A percentile compares a stretch with the other conserved stretches of the same genome.
phyloP scores from a whole-genome alignment of 2,888 invertebrate species.

The Dicranocentrus wangi region DNA sequence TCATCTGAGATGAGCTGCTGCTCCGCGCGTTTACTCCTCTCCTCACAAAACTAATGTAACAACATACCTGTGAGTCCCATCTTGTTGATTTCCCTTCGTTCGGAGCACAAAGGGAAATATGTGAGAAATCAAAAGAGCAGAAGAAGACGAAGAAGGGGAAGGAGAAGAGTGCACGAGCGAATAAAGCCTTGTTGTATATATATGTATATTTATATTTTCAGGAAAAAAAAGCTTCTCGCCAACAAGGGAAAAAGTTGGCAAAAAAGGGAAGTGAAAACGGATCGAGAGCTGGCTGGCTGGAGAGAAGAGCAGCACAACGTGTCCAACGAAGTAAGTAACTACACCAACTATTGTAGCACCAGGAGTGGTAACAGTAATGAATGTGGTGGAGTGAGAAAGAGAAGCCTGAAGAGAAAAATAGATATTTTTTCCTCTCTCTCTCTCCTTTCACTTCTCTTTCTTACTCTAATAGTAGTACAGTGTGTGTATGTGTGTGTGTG shows the following conservation, averaged over 20 bases:
- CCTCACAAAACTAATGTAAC: background rate
- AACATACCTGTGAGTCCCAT: background rate
- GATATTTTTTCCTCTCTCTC: conserved; percentile 31
- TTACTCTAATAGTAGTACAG: too few species aligned
- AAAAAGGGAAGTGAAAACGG: background rate
- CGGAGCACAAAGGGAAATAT: conserved; percentile 5
- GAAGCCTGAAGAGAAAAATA: conserved; percentile 49
- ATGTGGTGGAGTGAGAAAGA: conserved; percentile 22
- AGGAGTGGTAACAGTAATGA: conserved; percentile 16
- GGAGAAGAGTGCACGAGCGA: too few species aligned
- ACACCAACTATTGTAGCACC: background rate
- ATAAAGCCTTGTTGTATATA: too few species aligned
- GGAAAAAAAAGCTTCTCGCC: too few species aligned
- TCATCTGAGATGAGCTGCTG: background rate
- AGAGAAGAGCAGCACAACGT: conserved; percentile 1
- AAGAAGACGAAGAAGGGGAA: too few species aligned
- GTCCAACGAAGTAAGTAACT: conserved; percentile 19
- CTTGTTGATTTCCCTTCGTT: conserved; percentile 6
- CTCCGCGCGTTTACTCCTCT: too few species aligned
- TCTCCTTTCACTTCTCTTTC: conserved; percentile 11
- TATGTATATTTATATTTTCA: too few species aligned
- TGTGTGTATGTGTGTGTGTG: background rate
- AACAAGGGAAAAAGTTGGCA: background rate
- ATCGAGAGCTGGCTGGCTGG: background rate
- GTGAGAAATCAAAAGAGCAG: conserved; percentile 10